phyloP scores from a whole-genome alignment of 23 tunicate genomes.

The Halocynthia aurantium region DNA sequence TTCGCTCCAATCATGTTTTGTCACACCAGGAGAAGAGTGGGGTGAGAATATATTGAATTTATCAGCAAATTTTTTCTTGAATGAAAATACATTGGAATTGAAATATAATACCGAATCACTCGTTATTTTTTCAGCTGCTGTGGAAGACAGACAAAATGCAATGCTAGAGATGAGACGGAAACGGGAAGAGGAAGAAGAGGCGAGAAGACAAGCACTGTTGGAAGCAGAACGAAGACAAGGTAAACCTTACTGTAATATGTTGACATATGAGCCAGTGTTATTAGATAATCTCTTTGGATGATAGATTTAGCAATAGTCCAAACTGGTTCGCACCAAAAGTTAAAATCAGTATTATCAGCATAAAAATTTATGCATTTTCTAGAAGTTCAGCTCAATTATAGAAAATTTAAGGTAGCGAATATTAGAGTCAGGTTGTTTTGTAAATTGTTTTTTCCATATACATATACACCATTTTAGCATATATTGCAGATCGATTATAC shows the following conservation, averaged over 20 bases:
- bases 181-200: conserved; percentile 42
- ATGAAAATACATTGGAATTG: not conserved
- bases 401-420: too few species aligned
- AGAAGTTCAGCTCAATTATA: too few species aligned
- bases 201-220: conserved; percentile 33
- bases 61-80: not conserved
- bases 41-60: conserved; percentile 19
- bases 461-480: too few species aligned
- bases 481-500: too few species aligned
- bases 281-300: too few species aligned
- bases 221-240: conserved; percentile 80
- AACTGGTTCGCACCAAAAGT: too few species aligned
- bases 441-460: not conserved
- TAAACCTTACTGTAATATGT: too few species aligned
- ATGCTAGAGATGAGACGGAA: conserved; percentile 40
- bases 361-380: too few species aligned
- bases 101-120: not conserved
- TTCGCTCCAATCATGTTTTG: conserved; percentile 69
- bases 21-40: conserved; percentile 78
- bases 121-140: conserved; percentile 18
- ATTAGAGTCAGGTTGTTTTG: not conserved
- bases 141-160: conserved; percentile 74
- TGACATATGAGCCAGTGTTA: conserved; percentile 1
- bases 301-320: too few species aligned
- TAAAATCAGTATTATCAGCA: too few species aligned